These are phyloP conservation scores for Platygyra sinensis DNA, from an alignment of 64 coral and sea anemone genomes.

Conservation along the genomic window DNA sequence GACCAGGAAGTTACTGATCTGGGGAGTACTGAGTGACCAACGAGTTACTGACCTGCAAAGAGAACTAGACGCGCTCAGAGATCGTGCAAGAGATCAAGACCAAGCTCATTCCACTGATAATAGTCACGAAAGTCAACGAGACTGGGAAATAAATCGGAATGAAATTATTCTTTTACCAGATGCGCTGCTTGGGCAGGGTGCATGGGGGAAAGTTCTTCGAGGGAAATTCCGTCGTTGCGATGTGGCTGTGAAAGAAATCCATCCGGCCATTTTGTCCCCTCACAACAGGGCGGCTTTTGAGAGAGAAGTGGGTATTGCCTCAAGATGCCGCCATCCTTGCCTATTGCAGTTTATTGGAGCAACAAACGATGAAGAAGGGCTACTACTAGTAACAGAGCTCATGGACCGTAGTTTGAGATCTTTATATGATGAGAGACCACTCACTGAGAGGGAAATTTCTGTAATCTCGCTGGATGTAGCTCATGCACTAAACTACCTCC, in stretches of 20 bases:
- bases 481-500: conserved; percentile 37
- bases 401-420: conserved; percentile 54
- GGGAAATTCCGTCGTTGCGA: conserved; percentile 36
- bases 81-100: neutral
- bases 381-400: conserved; percentile 57
- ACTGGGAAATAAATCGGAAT: conserved; percentile 34
- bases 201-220: conserved; percentile 34
- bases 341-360: conserved; percentile 40
- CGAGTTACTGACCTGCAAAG: neutral
- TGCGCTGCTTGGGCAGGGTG: conserved; percentile 25
- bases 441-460: neutral
- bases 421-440: neutral
- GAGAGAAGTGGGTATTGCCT: neutral
- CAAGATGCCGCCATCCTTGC: neutral
- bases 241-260: conserved; percentile 62
- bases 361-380: neutral
- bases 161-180: conserved; percentile 14
- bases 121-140: neutral
- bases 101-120: neutral
- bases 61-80: neutral
- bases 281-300: neutral
- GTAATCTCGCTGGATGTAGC: conserved; percentile 33
- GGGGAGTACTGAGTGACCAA: too few species aligned
- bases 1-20: neutral
- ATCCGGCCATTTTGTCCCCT: neutral